Conservation (phyloP, 2,888 invertebrate species). For the Drosophila neonasuta region DNA sequence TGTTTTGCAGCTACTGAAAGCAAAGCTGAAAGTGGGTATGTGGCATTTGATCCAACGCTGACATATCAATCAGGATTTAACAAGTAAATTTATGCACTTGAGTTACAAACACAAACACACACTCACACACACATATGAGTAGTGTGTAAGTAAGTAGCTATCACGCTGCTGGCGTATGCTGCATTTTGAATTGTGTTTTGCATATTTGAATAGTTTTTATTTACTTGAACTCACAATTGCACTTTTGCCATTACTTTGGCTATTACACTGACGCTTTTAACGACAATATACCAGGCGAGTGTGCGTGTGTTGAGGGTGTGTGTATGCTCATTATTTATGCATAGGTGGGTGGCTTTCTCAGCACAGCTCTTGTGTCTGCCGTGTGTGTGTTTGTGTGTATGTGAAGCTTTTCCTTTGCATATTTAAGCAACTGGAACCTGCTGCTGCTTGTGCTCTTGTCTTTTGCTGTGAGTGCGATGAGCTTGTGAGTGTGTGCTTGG, state of each 20-base stretch:
- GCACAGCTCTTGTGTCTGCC: slow-evolving; percentile 38
- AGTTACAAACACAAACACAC: slow-evolving; percentile 38
- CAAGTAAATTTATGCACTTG: slow-evolving; percentile 79
- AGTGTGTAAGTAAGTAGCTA: slow-evolving; percentile 6
- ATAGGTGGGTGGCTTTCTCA: slow-evolving; percentile 63
- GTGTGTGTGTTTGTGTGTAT: slow-evolving; percentile 38
- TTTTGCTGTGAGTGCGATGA: slow-evolving; percentile 4
- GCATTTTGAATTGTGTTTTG: slow-evolving; percentile 74
- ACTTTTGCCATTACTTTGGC: slow-evolving; percentile 78
- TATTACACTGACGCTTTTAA: slow-evolving; percentile 77
- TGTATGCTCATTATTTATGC: slow-evolving; percentile 73
- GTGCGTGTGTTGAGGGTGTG: slow-evolving; percentile 23
- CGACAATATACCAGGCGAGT: slow-evolving; percentile 45
- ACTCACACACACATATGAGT: slow-evolving; percentile 7
- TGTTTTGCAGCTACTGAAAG: slow-evolving; percentile 35
- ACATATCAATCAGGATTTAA: slow-evolving; percentile 79
- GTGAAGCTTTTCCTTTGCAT: slow-evolving; percentile 67
- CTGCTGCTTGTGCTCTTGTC: slow-evolving; percentile 8
- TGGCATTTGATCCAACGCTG: slow-evolving; percentile 47
- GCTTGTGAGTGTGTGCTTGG: slow-evolving; percentile 19
- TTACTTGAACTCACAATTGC: slow-evolving; percentile 78
- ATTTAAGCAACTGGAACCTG: slow-evolving; percentile 47
- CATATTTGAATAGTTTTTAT: slow-evolving; percentile 78
- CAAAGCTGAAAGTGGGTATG: slow-evolving; percentile 23
- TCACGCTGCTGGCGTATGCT: slow-evolving; percentile 34